These are phyloP conservation scores for Misgurnus anguillicaudatus DNA, from an alignment of 2,113 vertebrate species.

Conservation along the genomic window DNA sequence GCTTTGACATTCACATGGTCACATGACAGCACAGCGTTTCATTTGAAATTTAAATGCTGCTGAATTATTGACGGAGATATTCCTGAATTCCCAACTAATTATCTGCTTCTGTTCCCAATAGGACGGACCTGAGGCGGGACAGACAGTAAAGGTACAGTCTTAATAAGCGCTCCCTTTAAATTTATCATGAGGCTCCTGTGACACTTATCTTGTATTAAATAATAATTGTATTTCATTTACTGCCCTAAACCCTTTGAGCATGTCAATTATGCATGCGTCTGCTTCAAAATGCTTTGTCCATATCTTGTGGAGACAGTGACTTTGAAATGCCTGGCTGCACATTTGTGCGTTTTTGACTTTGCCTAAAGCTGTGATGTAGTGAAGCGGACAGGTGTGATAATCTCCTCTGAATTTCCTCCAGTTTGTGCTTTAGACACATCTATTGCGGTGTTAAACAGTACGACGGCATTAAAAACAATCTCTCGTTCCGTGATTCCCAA, in stretches of 20 bases:
- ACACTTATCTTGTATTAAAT: conserved; percentile 74
- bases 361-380: neutral
- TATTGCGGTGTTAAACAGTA: too few relatives aligned
- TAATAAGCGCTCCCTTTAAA: conserved; percentile 70
- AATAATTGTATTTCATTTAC: conserved; percentile 72
- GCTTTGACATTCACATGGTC: conserved; percentile 40
- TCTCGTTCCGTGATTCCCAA: too few relatives aligned
- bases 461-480: too few relatives aligned
- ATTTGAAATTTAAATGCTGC: conserved; percentile 73
- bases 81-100: conserved; percentile 73
- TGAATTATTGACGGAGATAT: conserved; percentile 76
- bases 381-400: neutral
- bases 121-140: conserved; percentile 92
- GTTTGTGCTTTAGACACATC: neutral
- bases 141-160: conserved; percentile 93
- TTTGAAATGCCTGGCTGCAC: conserved; percentile 5
- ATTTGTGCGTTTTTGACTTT: neutral
- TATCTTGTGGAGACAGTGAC: conserved; percentile 40
- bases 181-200: conserved; percentile 69
- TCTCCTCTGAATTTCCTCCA: neutral
- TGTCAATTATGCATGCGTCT: conserved; percentile 64
- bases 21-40: conserved; percentile 49
- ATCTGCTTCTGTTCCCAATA: conserved; percentile 64
- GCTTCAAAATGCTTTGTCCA: conserved; percentile 58
- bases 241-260: conserved; percentile 63